Percentiles rank a stretch among this genome's conserved stretches.
phyloP scores from a whole-genome alignment of 2,888 invertebrate genomes.

The Hypomecis atomaria region DNA sequence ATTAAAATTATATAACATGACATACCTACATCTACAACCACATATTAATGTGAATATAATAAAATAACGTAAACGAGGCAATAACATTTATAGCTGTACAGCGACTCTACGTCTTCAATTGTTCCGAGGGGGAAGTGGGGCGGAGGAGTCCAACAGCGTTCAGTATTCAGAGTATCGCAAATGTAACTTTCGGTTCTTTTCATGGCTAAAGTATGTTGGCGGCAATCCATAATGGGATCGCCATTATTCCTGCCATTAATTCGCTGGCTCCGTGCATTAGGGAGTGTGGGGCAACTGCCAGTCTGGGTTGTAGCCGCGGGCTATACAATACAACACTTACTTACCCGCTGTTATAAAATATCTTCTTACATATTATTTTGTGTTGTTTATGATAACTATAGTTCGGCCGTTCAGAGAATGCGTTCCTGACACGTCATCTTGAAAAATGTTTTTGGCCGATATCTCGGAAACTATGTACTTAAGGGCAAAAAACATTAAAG shows the following conservation, averaged over 20 bases:
- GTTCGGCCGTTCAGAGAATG: no score
- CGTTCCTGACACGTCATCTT: no score
- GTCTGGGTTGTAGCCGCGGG: slow-evolving; percentile 62
- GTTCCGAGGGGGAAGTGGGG: slow-evolving; percentile 51
- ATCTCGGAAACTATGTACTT: no score
- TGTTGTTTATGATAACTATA: not conserved
- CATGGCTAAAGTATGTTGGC: slow-evolving; percentile 85
- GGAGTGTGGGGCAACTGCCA: slow-evolving; percentile 77
- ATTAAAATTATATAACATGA: no score
- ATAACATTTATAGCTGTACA: not conserved
- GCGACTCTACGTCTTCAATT: slow-evolving; percentile 47
- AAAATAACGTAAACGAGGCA: slow-evolving; percentile 17
- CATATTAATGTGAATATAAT: no score
- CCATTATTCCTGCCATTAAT: slow-evolving; percentile 85
- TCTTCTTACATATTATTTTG: slow-evolving; percentile 5
- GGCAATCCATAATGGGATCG: slow-evolving; percentile 86
- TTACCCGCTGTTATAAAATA: slow-evolving; percentile 30
- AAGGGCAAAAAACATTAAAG: no score
- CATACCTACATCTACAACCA: no score
- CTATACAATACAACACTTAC: slow-evolving; percentile 58
- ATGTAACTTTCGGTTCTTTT: slow-evolving; percentile 85
- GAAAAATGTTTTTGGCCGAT: no score
- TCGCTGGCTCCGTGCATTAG: slow-evolving; percentile 84
- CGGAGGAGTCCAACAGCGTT: slow-evolving; percentile 71
- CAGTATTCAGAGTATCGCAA: slow-evolving; percentile 85